Evolutionary conservation across 2,797 vertebrate species (phyloP).

Genomic region (Danio aesculapii): DNA sequence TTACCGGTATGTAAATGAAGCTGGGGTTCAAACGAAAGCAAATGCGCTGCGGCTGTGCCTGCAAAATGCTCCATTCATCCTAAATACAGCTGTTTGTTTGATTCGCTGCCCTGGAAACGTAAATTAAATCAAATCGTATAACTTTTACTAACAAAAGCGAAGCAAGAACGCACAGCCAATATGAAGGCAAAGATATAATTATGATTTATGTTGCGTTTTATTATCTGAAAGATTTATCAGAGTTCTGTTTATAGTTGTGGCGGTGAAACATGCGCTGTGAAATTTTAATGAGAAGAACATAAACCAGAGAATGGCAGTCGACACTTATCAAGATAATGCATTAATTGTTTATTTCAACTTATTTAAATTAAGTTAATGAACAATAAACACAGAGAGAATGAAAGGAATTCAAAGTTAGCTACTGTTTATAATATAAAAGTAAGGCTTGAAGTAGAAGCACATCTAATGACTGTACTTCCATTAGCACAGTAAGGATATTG

Average conservation of each 20-base stretch:
- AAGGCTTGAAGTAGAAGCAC: slow-evolving; percentile 47
- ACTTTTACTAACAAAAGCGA: slow-evolving; percentile 1
- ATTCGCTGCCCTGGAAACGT: slow-evolving; percentile 8
- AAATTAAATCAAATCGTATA: slow-evolving; percentile 28
- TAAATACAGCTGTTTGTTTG: slow-evolving; percentile 25
- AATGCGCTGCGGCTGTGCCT: slow-evolving; percentile 2
- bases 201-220: slow-evolving; percentile 36
- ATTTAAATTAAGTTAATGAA: not conserved
- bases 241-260: slow-evolving; percentile 10
- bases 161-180: not conserved
- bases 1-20: slow-evolving; percentile 44
- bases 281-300: not conserved
- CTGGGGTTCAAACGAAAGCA: slow-evolving; percentile 45
- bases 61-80: not conserved
- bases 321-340: not conserved
- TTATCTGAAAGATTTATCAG: slow-evolving; percentile 25
- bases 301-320: not conserved
- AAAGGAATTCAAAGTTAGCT: not conserved
- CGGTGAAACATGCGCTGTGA: not conserved
- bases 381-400: not conserved
- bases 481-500: slow-evolving; percentile 7
- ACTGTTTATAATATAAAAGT: slow-evolving; percentile 48
- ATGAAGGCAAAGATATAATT: slow-evolving; percentile 35
- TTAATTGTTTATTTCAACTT: not conserved
- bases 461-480: slow-evolving; percentile 34